phyloP scores from a whole-genome alignment of 1,140 invertebrate species.

The Neoseiulus cucumeris region DNA sequence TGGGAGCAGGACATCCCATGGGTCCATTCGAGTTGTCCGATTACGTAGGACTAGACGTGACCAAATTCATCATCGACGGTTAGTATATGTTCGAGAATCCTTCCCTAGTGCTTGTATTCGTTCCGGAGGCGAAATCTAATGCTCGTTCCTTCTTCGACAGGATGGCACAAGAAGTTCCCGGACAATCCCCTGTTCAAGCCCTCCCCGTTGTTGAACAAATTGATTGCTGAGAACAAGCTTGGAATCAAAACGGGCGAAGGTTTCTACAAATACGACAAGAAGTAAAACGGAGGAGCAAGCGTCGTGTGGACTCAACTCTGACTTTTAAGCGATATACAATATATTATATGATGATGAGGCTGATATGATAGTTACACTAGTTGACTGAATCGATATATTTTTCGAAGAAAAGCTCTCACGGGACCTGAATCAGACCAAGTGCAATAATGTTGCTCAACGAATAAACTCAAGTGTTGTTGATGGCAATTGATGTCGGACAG shows the following conservation, averaged over 20 bases:
- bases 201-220: constrained; percentile 40
- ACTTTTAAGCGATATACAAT: too few species aligned
- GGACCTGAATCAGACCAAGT: too few species aligned
- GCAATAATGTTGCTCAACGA: too few species aligned
- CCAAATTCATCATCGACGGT: constrained; percentile 35
- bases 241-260: constrained; percentile 67
- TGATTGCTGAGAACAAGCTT: constrained; percentile 56
- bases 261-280: constrained; percentile 52
- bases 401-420: too few species aligned
- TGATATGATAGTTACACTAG: too few species aligned
- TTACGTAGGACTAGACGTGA: constrained; percentile 51
- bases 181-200: constrained; percentile 51
- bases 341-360: too few species aligned
- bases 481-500: too few species aligned
- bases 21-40: constrained; percentile 59
- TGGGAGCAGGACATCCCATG: constrained; percentile 64
- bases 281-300: neutral
- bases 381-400: too few species aligned
- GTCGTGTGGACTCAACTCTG: too few species aligned
- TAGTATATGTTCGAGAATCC: constrained; percentile 13
- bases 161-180: constrained; percentile 56
- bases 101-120: too few species aligned
- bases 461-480: too few species aligned
- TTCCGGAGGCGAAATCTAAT: neutral
- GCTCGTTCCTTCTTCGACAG: constrained; percentile 25